Conservation (phyloP, 1,140 invertebrate genomes). For the Hypothenemus hampei region DNA sequence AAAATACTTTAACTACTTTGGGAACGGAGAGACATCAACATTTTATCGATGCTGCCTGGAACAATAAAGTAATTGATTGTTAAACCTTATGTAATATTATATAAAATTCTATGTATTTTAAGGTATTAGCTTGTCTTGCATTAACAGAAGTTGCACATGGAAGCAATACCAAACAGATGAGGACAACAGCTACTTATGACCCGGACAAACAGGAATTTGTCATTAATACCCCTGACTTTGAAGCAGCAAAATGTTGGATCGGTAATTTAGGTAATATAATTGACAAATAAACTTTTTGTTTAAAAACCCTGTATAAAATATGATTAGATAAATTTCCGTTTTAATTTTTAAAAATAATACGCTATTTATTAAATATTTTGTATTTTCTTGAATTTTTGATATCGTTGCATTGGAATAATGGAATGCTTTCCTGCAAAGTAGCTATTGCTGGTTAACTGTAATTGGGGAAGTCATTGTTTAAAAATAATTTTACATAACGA, state of each 20-base stretch:
- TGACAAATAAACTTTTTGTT: too few relatives aligned
- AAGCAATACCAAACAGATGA: conserved; percentile 86
- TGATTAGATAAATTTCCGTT: too few relatives aligned
- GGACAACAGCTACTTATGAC: conserved; percentile 87
- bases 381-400: too few relatives aligned
- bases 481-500: too few relatives aligned
- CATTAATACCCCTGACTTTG: conserved; percentile 86
- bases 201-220: conserved; percentile 72
- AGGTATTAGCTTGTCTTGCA: conserved; percentile 77
- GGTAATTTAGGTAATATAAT: conserved; percentile 74
- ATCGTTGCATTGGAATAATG: too few relatives aligned
- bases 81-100: conserved; percentile 4
- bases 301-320: too few relatives aligned
- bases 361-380: too few relatives aligned
- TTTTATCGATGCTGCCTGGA: conserved; percentile 63
- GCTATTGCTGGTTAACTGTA: too few relatives aligned
- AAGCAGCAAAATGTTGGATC: conserved; percentile 93
- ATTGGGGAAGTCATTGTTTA: too few relatives aligned
- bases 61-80: conserved; percentile 55
- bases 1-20: conserved; percentile 61
- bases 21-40: conserved; percentile 73
- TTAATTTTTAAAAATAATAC: too few relatives aligned
- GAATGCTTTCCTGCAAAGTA: too few relatives aligned
- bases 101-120: too few relatives aligned
- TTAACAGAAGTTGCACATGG: conserved; percentile 93